Percentiles rank a stretch among this genome's conserved stretches.
These are phyloP conservation scores for Aythya baeri DNA, from an alignment of 2,113 vertebrate genomes.

Conservation along the genomic window DNA sequence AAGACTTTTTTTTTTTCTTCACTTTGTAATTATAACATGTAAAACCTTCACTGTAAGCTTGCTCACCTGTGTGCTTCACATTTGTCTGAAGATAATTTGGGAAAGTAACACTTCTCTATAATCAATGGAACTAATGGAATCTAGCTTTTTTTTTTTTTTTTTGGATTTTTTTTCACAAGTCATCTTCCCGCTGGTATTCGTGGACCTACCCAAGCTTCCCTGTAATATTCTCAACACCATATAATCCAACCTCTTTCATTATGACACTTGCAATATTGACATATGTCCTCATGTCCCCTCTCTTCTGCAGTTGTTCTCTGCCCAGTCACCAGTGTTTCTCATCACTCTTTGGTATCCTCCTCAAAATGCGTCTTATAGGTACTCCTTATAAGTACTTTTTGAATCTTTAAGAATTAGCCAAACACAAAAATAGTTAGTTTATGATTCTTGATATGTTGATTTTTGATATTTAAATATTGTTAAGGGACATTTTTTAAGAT, in stretches of 20 bases:
- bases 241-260: not conserved
- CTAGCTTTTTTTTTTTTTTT: not conserved
- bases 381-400: not conserved
- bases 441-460: not conserved
- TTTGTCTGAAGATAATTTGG: not conserved
- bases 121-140: not conserved
- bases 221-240: not conserved
- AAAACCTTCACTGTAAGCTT: not conserved
- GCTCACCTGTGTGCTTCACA: not conserved
- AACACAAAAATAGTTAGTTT: not conserved
- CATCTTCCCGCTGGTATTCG: not conserved
- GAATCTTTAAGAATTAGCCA: not conserved
- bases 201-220: not conserved
- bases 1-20: not conserved
- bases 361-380: too few species aligned
- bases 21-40: not conserved
- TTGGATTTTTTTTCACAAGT: not conserved
- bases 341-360: not conserved
- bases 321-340: not conserved
- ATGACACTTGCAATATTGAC: not conserved
- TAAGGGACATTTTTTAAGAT: not conserved
- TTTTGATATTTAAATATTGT: not conserved
- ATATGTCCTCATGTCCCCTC: not conserved
- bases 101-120: not conserved
- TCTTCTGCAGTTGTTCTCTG: not conserved